Conservation (phyloP, 1,140 invertebrate genomes). For the Lanistes nyassanus region DNA sequence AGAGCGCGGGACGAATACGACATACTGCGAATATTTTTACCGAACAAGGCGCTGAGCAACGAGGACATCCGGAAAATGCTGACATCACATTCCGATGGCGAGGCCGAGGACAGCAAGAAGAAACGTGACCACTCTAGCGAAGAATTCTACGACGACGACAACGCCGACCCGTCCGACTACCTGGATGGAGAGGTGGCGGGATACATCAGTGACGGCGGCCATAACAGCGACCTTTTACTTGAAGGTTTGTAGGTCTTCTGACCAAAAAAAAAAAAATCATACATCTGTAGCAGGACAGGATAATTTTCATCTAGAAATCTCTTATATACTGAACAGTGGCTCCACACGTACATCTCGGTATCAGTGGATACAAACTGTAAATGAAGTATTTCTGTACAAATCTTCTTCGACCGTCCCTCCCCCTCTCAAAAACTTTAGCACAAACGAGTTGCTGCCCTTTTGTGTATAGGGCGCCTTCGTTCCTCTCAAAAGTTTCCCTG, state of each 20-base stretch:
- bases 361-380: no score
- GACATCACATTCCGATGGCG: not conserved
- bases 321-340: no score
- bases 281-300: no score
- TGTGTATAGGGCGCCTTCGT: no score
- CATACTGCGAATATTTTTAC: constrained; percentile 27
- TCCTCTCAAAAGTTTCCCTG: no score
- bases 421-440: no score
- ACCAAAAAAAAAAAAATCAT: no score
- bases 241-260: constrained; percentile 22
- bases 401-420: no score
- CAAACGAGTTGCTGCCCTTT: no score
- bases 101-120: not conserved
- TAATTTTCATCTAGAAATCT: no score
- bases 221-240: not conserved
- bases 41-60: constrained; percentile 24
- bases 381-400: no score
- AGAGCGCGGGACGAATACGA: constrained; percentile 13
- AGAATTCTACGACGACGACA: constrained; percentile 10
- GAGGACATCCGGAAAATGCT: constrained; percentile 17
- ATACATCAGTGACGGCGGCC: not conserved
- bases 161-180: constrained; percentile 8
- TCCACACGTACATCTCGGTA: no score
- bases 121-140: not conserved
- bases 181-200: constrained; percentile 16